Base-by-base conservation (phyloP, 2,888 invertebrate genomes). In the Gastracanthus pulcherrimus region DNA sequence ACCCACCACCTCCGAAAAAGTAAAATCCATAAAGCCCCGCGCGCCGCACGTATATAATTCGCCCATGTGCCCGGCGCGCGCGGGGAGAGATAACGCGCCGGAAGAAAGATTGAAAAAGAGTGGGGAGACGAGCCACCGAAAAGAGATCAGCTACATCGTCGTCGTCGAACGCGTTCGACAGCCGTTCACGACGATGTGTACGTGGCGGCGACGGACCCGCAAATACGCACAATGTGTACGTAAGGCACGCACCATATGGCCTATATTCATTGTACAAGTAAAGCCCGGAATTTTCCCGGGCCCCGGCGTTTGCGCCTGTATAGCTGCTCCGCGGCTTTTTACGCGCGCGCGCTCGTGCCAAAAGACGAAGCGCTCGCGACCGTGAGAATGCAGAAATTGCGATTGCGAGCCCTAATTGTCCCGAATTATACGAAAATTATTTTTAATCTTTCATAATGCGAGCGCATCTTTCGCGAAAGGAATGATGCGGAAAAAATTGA, bases 121-220 rank as follows among this genome's bases (percentile, higher is more conserved):
- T 55, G 55, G 55, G 45, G 55, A 55, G 23, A 41, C 11, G 55
- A 23, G 11, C 9, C 2, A 26, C n/a, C n/a, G 55, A 9, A 0
- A 23, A 2, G 41, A 16, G 16, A 9, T 9, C 41, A 9, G 41
- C 45, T 45, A n/a, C 45, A 2, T 1, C 2, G 45, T n/a, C 4
- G 45, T n/a, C 45, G 45, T 16, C n/a, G n/a, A n/a, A n/a, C n/a
- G n/a, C 5, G 23, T 51, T 19, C n/a, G n/a, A 13, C 19, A 48
- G 5, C 26, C 55, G 23, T 6, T 11, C 26, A 13, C 5, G 55
- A n/a, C n/a, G n/a, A n/a, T 23, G 23, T 55, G 55, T 55, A 55
- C 55, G 55, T 55, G 55, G 55, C 55, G 55, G 11, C 26, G 55
- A 55, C 55, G 26, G 55, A 55, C 55, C 55, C 55, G 55, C 51